Percentiles rank a stretch among this genome's conserved stretches.
These are phyloP conservation scores for Colossoma macropomum DNA, from an alignment of 2,113 vertebrate species.

Conservation along the genomic window DNA sequence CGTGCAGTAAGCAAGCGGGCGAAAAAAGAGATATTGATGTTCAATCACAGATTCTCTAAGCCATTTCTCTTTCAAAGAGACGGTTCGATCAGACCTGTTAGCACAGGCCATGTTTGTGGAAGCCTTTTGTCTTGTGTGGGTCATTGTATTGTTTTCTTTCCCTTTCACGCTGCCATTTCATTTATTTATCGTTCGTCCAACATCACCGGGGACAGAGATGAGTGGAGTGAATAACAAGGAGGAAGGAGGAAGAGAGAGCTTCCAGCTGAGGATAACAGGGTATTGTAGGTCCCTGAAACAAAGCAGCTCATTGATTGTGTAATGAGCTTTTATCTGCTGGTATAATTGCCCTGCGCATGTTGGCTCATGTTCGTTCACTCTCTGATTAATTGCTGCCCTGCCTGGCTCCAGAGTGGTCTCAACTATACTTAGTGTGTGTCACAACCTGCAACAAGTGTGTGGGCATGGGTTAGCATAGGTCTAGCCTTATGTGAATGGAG, in stretches of 20 bases:
- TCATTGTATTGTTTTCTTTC: constrained; percentile 46
- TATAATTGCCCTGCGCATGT: constrained; percentile 64
- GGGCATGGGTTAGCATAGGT: neutral
- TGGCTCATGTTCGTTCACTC: constrained; percentile 56
- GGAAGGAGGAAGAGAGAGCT: constrained; percentile 45
- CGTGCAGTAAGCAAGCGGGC: constrained; percentile 7
- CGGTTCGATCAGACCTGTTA: constrained; percentile 28
- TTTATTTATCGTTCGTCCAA: constrained; percentile 59
- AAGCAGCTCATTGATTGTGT: constrained; percentile 59
- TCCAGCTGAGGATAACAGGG: constrained; percentile 53
- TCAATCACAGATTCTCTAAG: constrained; percentile 39
- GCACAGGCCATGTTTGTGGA: constrained; percentile 32
- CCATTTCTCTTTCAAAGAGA: constrained; percentile 49
- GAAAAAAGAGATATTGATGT: constrained; percentile 43
- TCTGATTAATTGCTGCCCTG: constrained; percentile 53
- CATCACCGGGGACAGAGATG: constrained; percentile 38
- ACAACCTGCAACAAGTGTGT: constrained; percentile 22
- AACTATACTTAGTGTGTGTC: constrained; percentile 30
- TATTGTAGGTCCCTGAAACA: constrained; percentile 53
- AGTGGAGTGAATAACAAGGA: constrained; percentile 49
- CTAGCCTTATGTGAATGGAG: neutral
- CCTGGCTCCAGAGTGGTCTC: constrained; percentile 46
- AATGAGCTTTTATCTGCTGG: constrained; percentile 63
- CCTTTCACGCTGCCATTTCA: constrained; percentile 49
- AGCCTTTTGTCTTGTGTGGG: constrained; percentile 42